Evolutionary conservation across 1,140 invertebrate species (phyloP), one percentile per base, ranked within the genome.

Genomic region (Drosophila miranda): DNA sequence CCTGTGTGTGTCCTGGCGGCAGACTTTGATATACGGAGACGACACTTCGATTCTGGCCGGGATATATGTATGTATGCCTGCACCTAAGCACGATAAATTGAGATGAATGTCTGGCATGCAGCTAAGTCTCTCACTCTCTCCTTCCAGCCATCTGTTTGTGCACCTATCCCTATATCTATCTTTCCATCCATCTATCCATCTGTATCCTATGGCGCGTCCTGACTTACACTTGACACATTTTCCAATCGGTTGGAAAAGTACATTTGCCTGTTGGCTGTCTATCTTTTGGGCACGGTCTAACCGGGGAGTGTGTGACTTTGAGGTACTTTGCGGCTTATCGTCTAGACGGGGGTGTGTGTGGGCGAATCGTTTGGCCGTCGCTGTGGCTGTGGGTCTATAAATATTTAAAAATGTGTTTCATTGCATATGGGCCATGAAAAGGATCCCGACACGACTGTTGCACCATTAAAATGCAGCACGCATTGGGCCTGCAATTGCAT

Each of bases 381-480:
- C 54, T 54, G 54, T 46, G 51, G 0, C n/a, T 51, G 55, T 13
- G 55, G 4, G 34, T 45, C 57, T 74, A 83, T 82, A 78, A 78
- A 82, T 82, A 78, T 78, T 78, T 77, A 62, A 83, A 78, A 61
- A 52, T 78, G 60, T 57, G 70, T 77, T 83, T 77, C 63, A 83
- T 78, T 83, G 61, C 63, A 78, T 69, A 43, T 68, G 79, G 42
- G 52, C 70, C 60, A 83, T 83, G 75, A 82, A 81, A 78, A 82
- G 11, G 34, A 38, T 5, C 54, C 49, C 50, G 16, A 44, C 26
- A 30, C 42, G 54, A 19, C 51, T 38, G 13, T 30, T 23, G 50
- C 14, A 52, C 61, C 69, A 86, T 86, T 86, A 86, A 86, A 86
- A 86, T 86, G 81, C 78, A 80, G 59, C 82, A 75, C 75, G 83